A percentile compares a stretch with the other conserved stretches of the same genome.
phyloP scores from a whole-genome alignment of 2,797 vertebrate species.

The Anabacerthia variegaticeps region DNA sequence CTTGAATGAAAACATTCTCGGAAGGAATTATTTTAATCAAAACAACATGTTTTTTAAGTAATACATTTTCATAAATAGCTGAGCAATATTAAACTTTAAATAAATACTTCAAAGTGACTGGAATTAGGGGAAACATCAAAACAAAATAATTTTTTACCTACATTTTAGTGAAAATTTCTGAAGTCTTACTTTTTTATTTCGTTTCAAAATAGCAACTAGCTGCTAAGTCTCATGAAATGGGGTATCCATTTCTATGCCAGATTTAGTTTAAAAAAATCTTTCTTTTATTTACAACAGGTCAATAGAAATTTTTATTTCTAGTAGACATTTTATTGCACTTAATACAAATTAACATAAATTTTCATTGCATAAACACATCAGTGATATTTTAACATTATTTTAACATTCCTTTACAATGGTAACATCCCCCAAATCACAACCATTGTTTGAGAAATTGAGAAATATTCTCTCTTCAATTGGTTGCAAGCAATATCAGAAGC shows the following conservation, averaged over 20 bases:
- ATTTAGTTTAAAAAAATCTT: neutral
- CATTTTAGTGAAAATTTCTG: neutral
- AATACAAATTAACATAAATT: neutral
- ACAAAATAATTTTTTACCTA: neutral
- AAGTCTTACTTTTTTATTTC: neutral
- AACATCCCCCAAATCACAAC: neutral
- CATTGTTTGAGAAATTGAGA: neutral
- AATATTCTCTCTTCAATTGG: neutral
- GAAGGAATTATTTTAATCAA: neutral
- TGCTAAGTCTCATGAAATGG: neutral
- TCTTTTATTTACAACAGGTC: neutral
- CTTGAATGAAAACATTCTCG: neutral
- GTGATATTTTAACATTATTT: neutral
- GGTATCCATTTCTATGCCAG: neutral
- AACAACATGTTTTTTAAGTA: neutral
- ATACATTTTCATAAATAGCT: neutral
- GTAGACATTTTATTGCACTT: neutral
- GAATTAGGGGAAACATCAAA: neutral
- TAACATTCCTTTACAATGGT: neutral
- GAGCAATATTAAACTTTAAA: neutral
- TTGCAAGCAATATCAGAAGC: neutral
- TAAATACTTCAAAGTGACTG: neutral
- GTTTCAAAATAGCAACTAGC: neutral
- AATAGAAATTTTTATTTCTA: neutral
- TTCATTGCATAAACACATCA: neutral